phyloP scores from a whole-genome alignment of 2,113 vertebrate genomes.

The Chloropsis hardwickii region DNA sequence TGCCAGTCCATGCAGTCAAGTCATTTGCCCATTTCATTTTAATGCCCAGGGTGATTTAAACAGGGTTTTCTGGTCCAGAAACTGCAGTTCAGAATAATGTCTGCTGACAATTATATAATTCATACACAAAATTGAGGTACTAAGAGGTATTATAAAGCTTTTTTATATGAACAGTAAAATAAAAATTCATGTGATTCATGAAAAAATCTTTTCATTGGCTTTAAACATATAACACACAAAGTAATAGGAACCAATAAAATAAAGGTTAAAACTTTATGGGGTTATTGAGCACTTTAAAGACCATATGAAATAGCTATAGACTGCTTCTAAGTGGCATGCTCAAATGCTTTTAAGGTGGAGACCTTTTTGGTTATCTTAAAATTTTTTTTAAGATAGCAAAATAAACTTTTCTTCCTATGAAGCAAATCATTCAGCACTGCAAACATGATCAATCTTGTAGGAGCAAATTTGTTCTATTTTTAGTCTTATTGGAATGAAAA shows the following conservation, averaged over 20 bases:
- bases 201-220: conserved; percentile 7
- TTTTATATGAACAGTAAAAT: conserved; percentile 36
- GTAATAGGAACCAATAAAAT: conserved; percentile 7
- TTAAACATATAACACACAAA: neutral
- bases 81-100: neutral
- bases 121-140: neutral
- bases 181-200: neutral
- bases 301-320: neutral
- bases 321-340: neutral
- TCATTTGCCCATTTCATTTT: neutral
- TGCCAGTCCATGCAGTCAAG: neutral
- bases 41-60: neutral
- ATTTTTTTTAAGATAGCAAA: neutral
- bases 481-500: neutral
- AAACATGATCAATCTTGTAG: neutral
- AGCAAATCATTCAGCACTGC: neutral
- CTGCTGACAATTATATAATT: neutral
- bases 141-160: neutral
- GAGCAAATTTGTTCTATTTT: neutral
- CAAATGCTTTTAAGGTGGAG: neutral
- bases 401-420: neutral
- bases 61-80: neutral
- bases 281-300: neutral
- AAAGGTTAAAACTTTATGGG: conserved; percentile 19
- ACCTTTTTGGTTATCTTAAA: neutral